These are phyloP conservation scores for Drosophila albomicans DNA, from an alignment of 1,140 invertebrate genomes.

Conservation along the genomic window DNA sequence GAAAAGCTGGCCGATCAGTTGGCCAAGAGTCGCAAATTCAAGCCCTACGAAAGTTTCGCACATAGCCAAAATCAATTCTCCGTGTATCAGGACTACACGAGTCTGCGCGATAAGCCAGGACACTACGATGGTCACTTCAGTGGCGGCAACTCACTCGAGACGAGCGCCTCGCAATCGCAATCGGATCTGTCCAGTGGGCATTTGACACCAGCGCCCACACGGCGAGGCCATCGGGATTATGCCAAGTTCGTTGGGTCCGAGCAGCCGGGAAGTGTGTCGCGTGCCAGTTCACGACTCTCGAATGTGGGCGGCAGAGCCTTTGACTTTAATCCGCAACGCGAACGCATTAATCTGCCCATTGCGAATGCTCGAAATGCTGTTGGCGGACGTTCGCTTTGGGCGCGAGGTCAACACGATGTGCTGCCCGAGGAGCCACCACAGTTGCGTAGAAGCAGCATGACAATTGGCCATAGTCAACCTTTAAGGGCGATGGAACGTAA, in stretches of 20 bases:
- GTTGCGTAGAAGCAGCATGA: conserved; percentile 23
- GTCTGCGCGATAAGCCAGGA: conserved; percentile 59
- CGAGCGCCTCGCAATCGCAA: conserved; percentile 64
- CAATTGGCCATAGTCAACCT: not conserved
- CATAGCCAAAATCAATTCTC: conserved; percentile 65
- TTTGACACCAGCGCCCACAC: conserved; percentile 55
- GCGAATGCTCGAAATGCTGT: conserved; percentile 6
- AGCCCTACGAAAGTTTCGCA: conserved; percentile 71
- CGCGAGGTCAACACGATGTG: conserved; percentile 40
- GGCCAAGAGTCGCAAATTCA: conserved; percentile 69
- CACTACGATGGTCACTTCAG: conserved; percentile 72
- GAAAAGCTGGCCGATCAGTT: conserved; percentile 77
- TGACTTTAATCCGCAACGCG: conserved; percentile 74
- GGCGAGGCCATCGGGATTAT: conserved; percentile 67
- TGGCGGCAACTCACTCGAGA: conserved; percentile 58
- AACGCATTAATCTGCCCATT: conserved; percentile 60
- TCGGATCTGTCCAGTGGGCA: conserved; percentile 75
- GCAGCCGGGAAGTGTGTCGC: conserved; percentile 66
- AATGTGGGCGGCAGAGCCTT: conserved; percentile 56
- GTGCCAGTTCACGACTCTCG: conserved; percentile 61
- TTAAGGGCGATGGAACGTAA: not conserved
- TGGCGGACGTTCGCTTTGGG: conserved; percentile 54
- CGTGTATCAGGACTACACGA: conserved; percentile 75
- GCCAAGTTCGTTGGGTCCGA: conserved; percentile 70
- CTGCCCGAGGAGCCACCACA: conserved; percentile 51